Evolutionary conservation across 1,140 invertebrate genomes (phyloP).

Genomic region (Charaxes varanes): DNA sequence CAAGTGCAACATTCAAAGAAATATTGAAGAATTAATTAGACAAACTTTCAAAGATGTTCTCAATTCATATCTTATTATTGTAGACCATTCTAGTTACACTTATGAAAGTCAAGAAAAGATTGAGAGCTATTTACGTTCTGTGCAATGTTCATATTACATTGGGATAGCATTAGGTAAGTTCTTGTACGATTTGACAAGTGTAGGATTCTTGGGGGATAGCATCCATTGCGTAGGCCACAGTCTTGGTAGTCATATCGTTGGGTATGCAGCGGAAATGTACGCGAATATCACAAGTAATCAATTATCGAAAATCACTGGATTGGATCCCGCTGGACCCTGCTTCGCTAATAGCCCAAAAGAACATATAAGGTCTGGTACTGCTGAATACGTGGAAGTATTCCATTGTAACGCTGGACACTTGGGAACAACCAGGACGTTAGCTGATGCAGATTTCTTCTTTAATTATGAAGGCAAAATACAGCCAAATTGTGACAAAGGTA

Average conservation of each 20-base stretch:
- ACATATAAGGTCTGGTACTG: conserved; percentile 20
- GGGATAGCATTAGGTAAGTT: conserved; percentile 20
- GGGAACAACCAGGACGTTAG: conserved; percentile 15
- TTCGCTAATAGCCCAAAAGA: conserved; percentile 13
- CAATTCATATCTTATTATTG: conserved; percentile 19
- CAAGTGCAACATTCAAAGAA: conserved; percentile 18
- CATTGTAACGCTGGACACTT: conserved; percentile 26
- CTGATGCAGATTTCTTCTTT: conserved; percentile 21
- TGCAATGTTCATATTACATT: conserved; percentile 23
- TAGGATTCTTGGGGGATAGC: conserved; percentile 15
- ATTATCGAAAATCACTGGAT: conserved; percentile 11
- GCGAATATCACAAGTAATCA: conserved; percentile 8
- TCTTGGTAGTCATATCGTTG: conserved; percentile 25
- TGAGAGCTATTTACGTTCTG: conserved; percentile 20
- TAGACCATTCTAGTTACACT: conserved; percentile 21
- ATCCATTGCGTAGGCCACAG: conserved; percentile 24
- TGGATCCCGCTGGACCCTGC: conserved; percentile 28
- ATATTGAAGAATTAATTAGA: conserved; percentile 18
- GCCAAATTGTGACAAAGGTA: conserved; percentile 21
- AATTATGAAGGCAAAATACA: conserved; percentile 22
- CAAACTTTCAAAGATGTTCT: conserved; percentile 15
- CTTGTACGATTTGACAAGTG: conserved; percentile 10
- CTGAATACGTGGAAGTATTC: conserved; percentile 24
- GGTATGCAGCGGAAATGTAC: conserved; percentile 16
- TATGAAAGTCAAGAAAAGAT: conserved; percentile 21